Evolutionary conservation across 1,140 invertebrate genomes (phyloP).

Genomic region (Colletes gigas): DNA sequence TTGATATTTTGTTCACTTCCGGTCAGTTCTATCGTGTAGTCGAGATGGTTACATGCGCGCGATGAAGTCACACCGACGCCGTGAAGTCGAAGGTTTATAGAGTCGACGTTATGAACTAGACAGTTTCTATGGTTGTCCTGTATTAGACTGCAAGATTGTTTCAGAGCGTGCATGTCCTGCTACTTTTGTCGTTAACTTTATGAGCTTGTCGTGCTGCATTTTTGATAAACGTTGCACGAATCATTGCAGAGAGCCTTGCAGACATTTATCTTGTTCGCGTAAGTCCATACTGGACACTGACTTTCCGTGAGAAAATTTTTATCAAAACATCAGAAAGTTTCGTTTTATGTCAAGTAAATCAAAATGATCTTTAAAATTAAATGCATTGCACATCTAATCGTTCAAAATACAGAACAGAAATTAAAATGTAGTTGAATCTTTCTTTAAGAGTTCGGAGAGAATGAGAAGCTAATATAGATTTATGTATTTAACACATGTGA

Average conservation of each 20-base stretch:
- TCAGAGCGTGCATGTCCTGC: not conserved
- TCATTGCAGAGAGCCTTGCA: not conserved
- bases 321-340: no score
- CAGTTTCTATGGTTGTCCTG: not conserved
- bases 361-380: no score
- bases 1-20: not conserved
- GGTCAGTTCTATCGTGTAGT: not conserved
- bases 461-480: no score
- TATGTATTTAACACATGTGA: no score
- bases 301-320: not conserved
- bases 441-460: no score
- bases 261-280: not conserved
- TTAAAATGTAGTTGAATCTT: no score
- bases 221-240: not conserved
- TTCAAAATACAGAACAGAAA: no score
- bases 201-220: not conserved
- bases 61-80: not conserved
- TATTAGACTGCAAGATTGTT: not conserved
- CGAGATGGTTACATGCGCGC: not conserved
- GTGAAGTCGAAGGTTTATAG: slow-evolving; percentile 25
- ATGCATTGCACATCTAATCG: no score
- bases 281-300: not conserved
- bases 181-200: not conserved
- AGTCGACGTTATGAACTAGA: not conserved
- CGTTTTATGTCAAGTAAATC: no score